Base-by-base conservation (phyloP, 2,113 vertebrate genomes). In the Megalops atlanticus region DNA sequence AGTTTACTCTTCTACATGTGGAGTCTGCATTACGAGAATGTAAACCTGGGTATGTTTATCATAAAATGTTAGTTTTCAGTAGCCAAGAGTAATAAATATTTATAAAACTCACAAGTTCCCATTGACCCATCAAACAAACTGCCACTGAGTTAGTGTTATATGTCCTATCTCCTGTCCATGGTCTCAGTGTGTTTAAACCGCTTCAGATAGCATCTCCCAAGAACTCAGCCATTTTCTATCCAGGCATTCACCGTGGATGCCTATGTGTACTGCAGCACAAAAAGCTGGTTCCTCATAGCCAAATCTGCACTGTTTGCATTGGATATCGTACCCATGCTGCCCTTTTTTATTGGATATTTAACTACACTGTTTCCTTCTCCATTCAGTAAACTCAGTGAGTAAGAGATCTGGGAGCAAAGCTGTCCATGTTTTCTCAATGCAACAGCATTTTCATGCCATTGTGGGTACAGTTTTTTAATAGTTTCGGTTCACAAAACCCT, bases 341-440 rank as follows among this genome's bases (percentile, higher is more conserved):
- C 27, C n/a, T 58, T 52, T 47, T 89, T 84, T 79, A 69, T 73
- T 74, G 77, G 76, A 86, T 86, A 84, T 83, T 85, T 83, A 4
- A 49, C 78, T 80, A 38, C 41, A 39, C 14, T 75, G 39, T 40
- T 81, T 86, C 83, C 86, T 76, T 84, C 49, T 43, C 58, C 87
- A 27, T 33, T 1, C 81, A 87, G 87, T 90, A 88, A 91, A 88
- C 85, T 84, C 87, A 85, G 39, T 78, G 74, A 76, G 41, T 76
- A 77, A 58, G 64, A 78, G 80, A 79, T 87, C 87, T 86, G 81
- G 87, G 80, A 54, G 76, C 82, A 89, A 82, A 1, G 35, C 43
- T 80, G 78, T 78, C n/a, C 58, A 31, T 31, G 58, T n/a, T 64
- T 24, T 31, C 58, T 31, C n/a, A 1, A 24, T 87, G 81, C 78